phyloP scores from a whole-genome alignment of 2,113 vertebrate genomes.

The Petromus typicus region DNA sequence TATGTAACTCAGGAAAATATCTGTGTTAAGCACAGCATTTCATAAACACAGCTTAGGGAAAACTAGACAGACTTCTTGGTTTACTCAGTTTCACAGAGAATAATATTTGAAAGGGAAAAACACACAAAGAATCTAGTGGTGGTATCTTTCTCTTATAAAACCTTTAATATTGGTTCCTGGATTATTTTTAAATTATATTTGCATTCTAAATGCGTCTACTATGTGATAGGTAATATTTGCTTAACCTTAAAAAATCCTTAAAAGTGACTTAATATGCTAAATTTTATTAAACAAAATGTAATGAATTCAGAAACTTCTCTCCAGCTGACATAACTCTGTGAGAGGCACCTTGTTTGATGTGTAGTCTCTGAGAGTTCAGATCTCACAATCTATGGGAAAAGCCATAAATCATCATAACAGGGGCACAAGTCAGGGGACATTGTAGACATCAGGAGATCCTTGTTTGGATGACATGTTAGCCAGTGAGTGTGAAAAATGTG shows the following conservation, averaged over 20 bases:
- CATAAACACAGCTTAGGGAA: slow-evolving; percentile 57
- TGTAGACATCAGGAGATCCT: neutral
- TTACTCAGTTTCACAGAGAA: slow-evolving; percentile 53
- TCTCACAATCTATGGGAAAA: neutral
- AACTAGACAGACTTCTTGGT: slow-evolving; percentile 43
- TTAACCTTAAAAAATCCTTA: neutral
- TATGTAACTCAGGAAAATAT: slow-evolving; percentile 59
- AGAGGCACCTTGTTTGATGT: neutral
- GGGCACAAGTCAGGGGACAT: neutral
- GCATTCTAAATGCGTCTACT: slow-evolving; percentile 9
- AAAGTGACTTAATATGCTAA: neutral
- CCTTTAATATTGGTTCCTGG: neutral
- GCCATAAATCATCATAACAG: neutral
- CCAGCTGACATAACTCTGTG: neutral
- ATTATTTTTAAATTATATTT: slow-evolving; percentile 12
- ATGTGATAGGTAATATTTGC: neutral
- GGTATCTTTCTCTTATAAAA: neutral
- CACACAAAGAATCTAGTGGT: neutral
- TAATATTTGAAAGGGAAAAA: slow-evolving; percentile 45
- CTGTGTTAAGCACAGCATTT: slow-evolving; percentile 65
- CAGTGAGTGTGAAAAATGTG: neutral
- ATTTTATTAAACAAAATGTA: neutral
- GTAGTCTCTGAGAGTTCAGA: neutral
- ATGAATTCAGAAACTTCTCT: neutral
- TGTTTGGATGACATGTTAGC: neutral